Evolutionary conservation across 2,888 invertebrate species (phyloP), one percentile per base, ranked within the genome.

Genomic region (Hetaerina titia): DNA sequence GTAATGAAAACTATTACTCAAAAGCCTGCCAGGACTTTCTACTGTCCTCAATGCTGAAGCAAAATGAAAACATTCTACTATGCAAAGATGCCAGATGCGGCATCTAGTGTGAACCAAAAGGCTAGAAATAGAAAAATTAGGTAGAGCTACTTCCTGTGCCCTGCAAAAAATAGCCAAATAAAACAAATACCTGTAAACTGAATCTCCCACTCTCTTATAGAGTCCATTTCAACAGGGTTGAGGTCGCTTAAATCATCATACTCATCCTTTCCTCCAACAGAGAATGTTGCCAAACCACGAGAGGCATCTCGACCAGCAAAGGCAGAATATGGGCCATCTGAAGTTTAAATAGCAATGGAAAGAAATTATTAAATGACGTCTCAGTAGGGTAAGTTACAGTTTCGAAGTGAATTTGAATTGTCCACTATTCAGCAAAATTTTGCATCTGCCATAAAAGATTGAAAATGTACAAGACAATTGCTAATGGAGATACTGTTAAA

Each of bases 261-360:
- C 96, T 98, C 98, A 95, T 98, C 98, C 96, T 98, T 98, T 95
- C 98, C 98, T 94, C 98, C 98, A 92, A 99, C 98, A 74, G 98
- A 98, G 97, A 99, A 99, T 95, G 99, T 99, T 87, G 99, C 99
- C 95, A 99, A 97, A 81, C 99, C 99, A 96, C 99, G 97, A 9
- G 99, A 99, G 92, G 99, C 99, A 97, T 99, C 99, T 96, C 98
- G 98, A 11, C 99, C 99, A 95, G 99, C 99, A 97, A 99, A 99
- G 56, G 98, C 98, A 95, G 98, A 98, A 97, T 99, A 99, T 63
- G 99, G 99, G 95, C 99, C 99, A 96, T 98, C 99, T 99, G 95
- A 95, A 96, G 96, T 95, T 95, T n/a, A 95, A 95, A 95, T 95
- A 45, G 4, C 0, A 64, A 15, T 64, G n/a, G 25, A 15, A 13